Evolutionary conservation across 2,888 invertebrate species (phyloP).

Genomic region (Drosophila pullipes): DNA sequence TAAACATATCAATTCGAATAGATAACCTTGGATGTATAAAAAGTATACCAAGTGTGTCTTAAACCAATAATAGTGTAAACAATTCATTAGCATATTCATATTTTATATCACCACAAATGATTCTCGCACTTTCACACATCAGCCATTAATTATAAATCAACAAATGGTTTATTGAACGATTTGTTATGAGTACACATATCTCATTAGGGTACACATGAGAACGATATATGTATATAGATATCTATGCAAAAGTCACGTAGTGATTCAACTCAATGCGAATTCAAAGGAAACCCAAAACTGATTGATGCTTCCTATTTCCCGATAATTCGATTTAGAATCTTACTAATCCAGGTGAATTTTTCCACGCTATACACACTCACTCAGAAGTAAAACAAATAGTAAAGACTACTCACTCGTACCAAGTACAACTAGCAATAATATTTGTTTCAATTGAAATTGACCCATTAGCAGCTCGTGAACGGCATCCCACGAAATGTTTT

Average conservation of each 20-base stretch:
- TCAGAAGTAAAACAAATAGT: conserved; percentile 1
- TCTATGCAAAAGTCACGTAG: neutral
- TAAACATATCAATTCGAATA: conserved; percentile 28
- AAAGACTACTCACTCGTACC: conserved; percentile 12
- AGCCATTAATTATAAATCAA: conserved; percentile 45
- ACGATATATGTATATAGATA: neutral
- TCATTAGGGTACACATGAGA: conserved; percentile 12
- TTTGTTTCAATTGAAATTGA: conserved; percentile 73
- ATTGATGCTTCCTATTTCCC: conserved; percentile 60
- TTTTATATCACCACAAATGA: conserved; percentile 51
- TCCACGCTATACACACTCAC: conserved; percentile 1
- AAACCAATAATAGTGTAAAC: conserved; percentile 50
- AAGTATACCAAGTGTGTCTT: conserved; percentile 40
- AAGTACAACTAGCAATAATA: conserved; percentile 36
- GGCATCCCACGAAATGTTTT: conserved; percentile 57
- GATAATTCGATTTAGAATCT: conserved; percentile 28
- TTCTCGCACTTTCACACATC: conserved; percentile 64
- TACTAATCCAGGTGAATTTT: conserved; percentile 39
- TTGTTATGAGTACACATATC: conserved; percentile 39
- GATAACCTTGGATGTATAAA: conserved; percentile 37
- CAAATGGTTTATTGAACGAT: conserved; percentile 55
- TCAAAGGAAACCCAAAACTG: conserved; percentile 38
- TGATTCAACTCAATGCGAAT: conserved; percentile 44
- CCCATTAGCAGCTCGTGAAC: conserved; percentile 81
- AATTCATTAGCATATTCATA: conserved; percentile 52